Evolutionary conservation across 2,888 invertebrate species (phyloP), one percentile per base, ranked within the genome.

Genomic region (Polyploca ridens): DNA sequence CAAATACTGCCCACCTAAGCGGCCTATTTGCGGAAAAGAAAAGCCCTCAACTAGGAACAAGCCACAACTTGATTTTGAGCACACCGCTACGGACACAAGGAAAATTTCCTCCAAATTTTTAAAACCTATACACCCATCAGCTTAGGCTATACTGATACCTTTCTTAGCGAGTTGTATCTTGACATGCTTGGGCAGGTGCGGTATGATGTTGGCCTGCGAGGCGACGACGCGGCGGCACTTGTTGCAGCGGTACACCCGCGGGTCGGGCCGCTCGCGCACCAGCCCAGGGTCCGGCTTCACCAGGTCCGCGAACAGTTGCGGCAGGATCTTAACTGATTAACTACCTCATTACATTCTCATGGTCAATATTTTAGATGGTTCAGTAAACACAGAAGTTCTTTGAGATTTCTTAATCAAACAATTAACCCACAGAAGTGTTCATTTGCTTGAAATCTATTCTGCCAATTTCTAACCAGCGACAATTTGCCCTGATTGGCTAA

Each of bases 171-270:
- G 72, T 44, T 90, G 89, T 8, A 90, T 79, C 69, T 88, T 88
- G 0, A 91, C 70, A 65, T 83, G 82, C 59, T 89, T 87, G 8
- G 94, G 93, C 35, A 94, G 86, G 82, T 98, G 98, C 11, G 96
- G 95, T 62, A 98, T 94, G 67, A 98, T 94, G 85, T 98, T 97
- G 64, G 95, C 96, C 80, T 97, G 97, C 58, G 96, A 95, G 63
- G 98, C 98, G n/a, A 98, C 95, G 33, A 98, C 95, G 46, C 98
- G 95, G 67, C 97, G 95, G 85, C 98, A 98, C 82, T 96, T 96
- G 82, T 95, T 96, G 85, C 98, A 98, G 69, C 97, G 95, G 89
- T 97, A 98, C 10, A 97, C 97, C 64, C 96, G 95, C 0, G 98
- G 97, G 76, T 98, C 97, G 0, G 98, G 98, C 74, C 96, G 95